A percentile compares a stretch with the other conserved stretches of the same genome.
These are phyloP conservation scores for Acropternis orthonyx DNA, from an alignment of 2,797 vertebrate genomes.

Conservation along the genomic window DNA sequence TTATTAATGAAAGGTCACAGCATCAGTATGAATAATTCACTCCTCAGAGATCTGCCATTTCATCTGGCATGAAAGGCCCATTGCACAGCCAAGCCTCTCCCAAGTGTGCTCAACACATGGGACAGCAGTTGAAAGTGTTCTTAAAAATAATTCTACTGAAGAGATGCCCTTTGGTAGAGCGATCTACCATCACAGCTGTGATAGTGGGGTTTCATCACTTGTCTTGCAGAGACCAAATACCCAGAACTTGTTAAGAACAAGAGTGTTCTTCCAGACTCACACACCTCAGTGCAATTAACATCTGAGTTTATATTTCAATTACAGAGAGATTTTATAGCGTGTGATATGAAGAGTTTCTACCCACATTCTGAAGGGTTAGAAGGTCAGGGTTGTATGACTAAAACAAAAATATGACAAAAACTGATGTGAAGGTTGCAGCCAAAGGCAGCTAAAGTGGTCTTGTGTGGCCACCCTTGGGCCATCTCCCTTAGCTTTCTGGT, in stretches of 20 bases:
- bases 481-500: not conserved
- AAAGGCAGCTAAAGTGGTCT: not conserved
- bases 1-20: not conserved
- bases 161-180: not conserved
- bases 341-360: not conserved
- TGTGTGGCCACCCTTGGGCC: not conserved
- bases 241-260: conserved; percentile 2
- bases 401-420: not conserved
- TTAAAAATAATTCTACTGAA: conserved; percentile 19
- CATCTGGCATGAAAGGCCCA: conserved; percentile 19
- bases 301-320: not conserved
- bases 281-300: not conserved
- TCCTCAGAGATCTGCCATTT: conserved; percentile 33
- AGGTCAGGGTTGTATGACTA: not conserved
- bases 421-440: not conserved
- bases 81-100: not conserved
- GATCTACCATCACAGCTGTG: not conserved
- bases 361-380: not conserved
- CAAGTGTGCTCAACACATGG: not conserved
- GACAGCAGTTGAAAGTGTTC: conserved; percentile 8
- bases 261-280: not conserved
- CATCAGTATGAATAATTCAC: not conserved
- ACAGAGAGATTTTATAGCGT: not conserved
- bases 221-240: conserved; percentile 2
- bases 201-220: not conserved